Evolutionary conservation across 2,888 invertebrate genomes (phyloP).

Genomic region (Noctuana brunneofusca): DNA sequence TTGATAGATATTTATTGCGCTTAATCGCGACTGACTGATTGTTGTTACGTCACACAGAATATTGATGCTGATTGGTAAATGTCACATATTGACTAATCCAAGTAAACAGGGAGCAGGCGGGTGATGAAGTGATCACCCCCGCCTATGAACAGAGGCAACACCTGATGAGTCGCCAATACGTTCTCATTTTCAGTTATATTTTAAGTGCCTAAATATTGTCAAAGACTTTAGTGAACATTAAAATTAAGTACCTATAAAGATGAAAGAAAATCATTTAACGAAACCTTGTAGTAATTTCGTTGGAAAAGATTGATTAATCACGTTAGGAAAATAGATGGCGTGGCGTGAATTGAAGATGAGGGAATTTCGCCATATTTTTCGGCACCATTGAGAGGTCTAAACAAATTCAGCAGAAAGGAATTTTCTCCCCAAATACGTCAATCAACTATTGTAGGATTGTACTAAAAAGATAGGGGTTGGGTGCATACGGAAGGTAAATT

Average conservation of each 20-base stretch:
- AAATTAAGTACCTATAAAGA: too few species aligned
- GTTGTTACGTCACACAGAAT: too few species aligned
- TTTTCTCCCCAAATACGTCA: conserved; percentile 65
- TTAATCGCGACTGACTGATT: too few species aligned
- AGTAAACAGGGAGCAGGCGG: too few species aligned
- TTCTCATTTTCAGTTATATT: too few species aligned
- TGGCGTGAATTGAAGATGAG: conserved; percentile 43
- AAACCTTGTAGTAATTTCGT: conserved; percentile 17
- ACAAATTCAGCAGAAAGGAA: conserved; percentile 68
- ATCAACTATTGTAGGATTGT: conserved; percentile 70
- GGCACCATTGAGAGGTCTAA: conserved; percentile 62
- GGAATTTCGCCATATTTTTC: conserved; percentile 58
- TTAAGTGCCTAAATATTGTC: background rate
- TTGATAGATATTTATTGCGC: too few species aligned
- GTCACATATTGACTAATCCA: too few species aligned
- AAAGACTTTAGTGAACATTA: background rate
- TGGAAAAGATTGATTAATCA: conserved; percentile 28
- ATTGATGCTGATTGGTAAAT: too few species aligned
- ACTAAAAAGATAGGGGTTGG: conserved; percentile 56
- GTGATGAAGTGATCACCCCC: too few species aligned
- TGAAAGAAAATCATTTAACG: conserved; percentile 5
- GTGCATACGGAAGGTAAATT: conserved; percentile 35
- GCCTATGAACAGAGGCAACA: too few species aligned
- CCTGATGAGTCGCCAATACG: too few species aligned
- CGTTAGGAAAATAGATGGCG: conserved; percentile 9